A percentile compares a stretch with the other conserved stretches of the same genome.
These are phyloP conservation scores for Calephelis nemesis DNA, from an alignment of 1,140 invertebrate species.

Conservation along the genomic window DNA sequence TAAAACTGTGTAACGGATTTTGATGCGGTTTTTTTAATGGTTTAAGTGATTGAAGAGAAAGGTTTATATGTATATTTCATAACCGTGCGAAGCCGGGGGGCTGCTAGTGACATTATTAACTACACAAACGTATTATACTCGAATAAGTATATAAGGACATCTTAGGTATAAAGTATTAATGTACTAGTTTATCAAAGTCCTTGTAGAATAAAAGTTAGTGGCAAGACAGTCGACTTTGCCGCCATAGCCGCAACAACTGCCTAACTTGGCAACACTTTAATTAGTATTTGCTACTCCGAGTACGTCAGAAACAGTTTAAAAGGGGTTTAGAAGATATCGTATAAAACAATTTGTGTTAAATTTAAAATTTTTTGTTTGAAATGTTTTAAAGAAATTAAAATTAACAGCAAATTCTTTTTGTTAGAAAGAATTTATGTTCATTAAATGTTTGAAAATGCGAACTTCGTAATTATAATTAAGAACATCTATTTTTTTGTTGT, in stretches of 20 bases:
- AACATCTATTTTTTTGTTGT: too few relatives aligned
- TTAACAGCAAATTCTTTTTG: slow-evolving; percentile 2
- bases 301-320: slow-evolving; percentile 42
- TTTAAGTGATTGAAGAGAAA: too few relatives aligned
- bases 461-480: too few relatives aligned
- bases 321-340: slow-evolving; percentile 29
- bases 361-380: slow-evolving; percentile 21
- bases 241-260: slow-evolving; percentile 42
- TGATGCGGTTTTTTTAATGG: too few relatives aligned
- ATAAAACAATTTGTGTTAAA: not conserved
- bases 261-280: slow-evolving; percentile 63
- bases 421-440: slow-evolving; percentile 27
- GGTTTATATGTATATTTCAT: too few relatives aligned
- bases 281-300: slow-evolving; percentile 48
- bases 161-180: not conserved
- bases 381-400: slow-evolving; percentile 37
- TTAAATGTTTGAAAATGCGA: slow-evolving; percentile 20
- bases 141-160: too few relatives aligned
- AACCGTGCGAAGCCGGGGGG: too few relatives aligned
- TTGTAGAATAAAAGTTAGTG: slow-evolving; percentile 58
- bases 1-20: too few relatives aligned
- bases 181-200: not conserved
- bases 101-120: too few relatives aligned
- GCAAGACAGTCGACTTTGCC: slow-evolving; percentile 42
- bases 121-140: too few relatives aligned